Base-by-base conservation (phyloP, 2,113 vertebrate species). In the Anarrhichthys ocellatus region DNA sequence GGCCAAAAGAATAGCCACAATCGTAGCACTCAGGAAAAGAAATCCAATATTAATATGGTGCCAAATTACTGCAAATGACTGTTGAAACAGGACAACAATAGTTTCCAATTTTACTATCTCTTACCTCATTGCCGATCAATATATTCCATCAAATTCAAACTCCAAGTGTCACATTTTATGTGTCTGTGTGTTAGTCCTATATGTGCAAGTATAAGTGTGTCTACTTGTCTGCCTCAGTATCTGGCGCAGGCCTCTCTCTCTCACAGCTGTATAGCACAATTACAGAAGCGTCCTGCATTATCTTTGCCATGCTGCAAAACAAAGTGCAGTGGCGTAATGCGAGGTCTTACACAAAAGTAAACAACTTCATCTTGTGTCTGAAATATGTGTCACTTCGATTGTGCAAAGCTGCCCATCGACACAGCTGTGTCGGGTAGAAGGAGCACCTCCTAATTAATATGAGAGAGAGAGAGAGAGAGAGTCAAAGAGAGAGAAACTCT, bases 371-470 rank as follows among this genome's bases (percentile, higher is more conserved):
- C 92, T 91, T 79, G 89, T 91, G 91, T 92, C 85, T 92, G 91
- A 93, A 94, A 95, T 93, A 89, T 94, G 92, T 94, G 93, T 93
- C 94, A 93, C 84, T 78, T 89, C 87, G 89, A 91, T 93, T 94
- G 94, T 92, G 93, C 90, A 93, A 95, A 91, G 92, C 85, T 89
- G 84, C 88, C 92, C 93, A 54, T 84, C 88, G 89, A 87, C 92
- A 90, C 90, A 93, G 92, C 92, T 76, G 92, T 73, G 84, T 94
- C 81, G 92, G 91, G 94, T 92, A 91, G 91, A 83, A 93, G 93
- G 88, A 94, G 86, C 93, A 85, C 87, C 88, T 87, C 90, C 91
- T 95, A 96, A 95, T 96, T 96, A 97, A 95, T 84, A n/a, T n/a
- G 80, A 81, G 72, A 48, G 65, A 70, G 48, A 77, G 44, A 67